phyloP scores from a whole-genome alignment of 2,797 vertebrate genomes.

The Danio albolineatus region DNA sequence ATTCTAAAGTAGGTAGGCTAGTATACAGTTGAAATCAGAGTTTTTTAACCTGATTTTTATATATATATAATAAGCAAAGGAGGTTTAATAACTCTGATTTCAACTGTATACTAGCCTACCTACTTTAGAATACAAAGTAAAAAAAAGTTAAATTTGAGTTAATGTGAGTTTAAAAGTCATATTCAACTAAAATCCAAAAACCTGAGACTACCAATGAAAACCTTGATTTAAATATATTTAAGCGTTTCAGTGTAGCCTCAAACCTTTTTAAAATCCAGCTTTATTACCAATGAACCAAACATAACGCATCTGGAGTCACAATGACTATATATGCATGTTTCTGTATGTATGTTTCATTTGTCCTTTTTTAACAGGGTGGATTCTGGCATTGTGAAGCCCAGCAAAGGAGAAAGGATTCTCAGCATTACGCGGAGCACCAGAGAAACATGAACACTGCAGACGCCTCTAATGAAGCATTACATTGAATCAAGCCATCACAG shows the following conservation, averaged over 20 bases:
- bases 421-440: conserved; percentile 33
- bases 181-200: not conserved
- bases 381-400: conserved; percentile 23
- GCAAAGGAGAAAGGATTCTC: conserved; percentile 6
- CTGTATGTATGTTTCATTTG: too few species aligned
- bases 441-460: not conserved
- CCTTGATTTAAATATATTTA: not conserved
- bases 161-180: not conserved
- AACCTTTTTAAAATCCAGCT: not conserved
- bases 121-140: too few species aligned
- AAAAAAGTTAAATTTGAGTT: too few species aligned
- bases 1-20: too few species aligned
- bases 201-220: not conserved
- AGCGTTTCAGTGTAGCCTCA: not conserved
- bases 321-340: too few species aligned
- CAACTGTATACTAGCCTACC: too few species aligned
- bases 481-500: not conserved
- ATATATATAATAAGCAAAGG: too few species aligned
- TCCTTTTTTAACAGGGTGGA: conserved; percentile 28
- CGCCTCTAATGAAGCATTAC: not conserved
- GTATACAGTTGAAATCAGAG: too few species aligned
- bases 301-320: too few species aligned
- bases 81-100: too few species aligned
- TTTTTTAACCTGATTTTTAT: too few species aligned
- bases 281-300: not conserved